phyloP scores from a whole-genome alignment of 2,797 vertebrate genomes.

The Arctocebus calabarensis region DNA sequence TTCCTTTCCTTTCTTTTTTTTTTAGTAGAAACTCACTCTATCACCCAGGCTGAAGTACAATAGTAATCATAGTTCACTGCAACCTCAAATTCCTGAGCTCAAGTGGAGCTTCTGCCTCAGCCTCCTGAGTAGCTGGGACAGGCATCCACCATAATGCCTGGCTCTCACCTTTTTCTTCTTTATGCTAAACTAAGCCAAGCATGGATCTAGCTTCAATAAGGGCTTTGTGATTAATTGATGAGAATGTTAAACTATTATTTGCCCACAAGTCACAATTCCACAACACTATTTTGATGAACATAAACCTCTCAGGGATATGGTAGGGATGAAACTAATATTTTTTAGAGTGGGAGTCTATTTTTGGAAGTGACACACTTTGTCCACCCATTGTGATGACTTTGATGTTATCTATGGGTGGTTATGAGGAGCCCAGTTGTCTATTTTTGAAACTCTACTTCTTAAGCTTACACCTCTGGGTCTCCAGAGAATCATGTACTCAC shows the following conservation, averaged over 20 bases:
- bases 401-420: neutral
- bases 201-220: neutral
- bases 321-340: neutral
- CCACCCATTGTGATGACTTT: neutral
- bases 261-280: neutral
- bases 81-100: neutral
- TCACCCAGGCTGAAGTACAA: too few relatives aligned
- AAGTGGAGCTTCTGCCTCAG: neutral
- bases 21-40: neutral
- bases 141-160: fast-evolving
- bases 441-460: slow-evolving; percentile 48
- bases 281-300: neutral
- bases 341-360: neutral
- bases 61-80: too few relatives aligned
- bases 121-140: neutral
- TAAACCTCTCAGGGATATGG: neutral
- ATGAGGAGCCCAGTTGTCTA: neutral
- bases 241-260: neutral
- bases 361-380: neutral
- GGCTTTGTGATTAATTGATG: neutral
- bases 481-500: neutral
- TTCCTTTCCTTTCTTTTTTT: too few relatives aligned
- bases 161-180: neutral
- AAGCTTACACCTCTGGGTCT: neutral
- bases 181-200: neutral